A percentile compares a stretch with the other conserved stretches of the same genome.
Evolutionary conservation across 2,113 vertebrate species (phyloP).

Genomic region (Lagopus leucura): DNA sequence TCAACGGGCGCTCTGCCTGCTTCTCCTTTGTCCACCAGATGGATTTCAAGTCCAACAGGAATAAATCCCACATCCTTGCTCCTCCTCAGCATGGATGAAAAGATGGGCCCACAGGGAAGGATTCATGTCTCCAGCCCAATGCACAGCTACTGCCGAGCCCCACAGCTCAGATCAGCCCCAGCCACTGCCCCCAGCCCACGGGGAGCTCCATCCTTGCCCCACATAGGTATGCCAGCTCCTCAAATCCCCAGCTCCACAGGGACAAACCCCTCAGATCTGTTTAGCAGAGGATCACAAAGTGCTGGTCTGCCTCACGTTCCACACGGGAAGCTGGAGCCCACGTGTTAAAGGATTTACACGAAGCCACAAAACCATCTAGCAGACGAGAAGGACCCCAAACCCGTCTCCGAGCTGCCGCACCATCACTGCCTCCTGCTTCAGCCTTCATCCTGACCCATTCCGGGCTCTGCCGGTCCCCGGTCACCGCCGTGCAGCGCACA

Average conservation of each 20-base stretch:
- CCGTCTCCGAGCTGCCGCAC: not conserved
- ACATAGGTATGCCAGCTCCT: not conserved
- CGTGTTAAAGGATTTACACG: slow-evolving; percentile 7
- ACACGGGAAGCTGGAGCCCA: slow-evolving; percentile 52
- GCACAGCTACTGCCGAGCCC: not conserved
- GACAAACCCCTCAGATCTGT: not conserved
- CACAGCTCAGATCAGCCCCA: not conserved
- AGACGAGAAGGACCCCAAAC: not conserved
- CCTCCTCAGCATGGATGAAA: not conserved
- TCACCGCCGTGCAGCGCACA: not conserved
- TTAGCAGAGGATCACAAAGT: not conserved
- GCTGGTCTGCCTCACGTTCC: slow-evolving; percentile 37
- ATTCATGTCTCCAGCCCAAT: not conserved
- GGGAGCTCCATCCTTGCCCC: not conserved
- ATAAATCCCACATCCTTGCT: not conserved
- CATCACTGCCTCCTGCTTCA: not conserved
- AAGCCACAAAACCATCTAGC: not conserved
- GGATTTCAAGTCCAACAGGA: fast-evolving
- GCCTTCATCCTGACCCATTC: not conserved
- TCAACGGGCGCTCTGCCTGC: not conserved
- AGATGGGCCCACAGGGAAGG: not conserved
- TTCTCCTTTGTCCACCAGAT: fast-evolving
- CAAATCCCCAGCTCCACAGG: not conserved
- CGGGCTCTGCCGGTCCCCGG: too few relatives aligned
- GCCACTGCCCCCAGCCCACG: fast-evolving